phyloP scores from a whole-genome alignment of 1,140 invertebrate species.

The Streblospio benedicti region DNA sequence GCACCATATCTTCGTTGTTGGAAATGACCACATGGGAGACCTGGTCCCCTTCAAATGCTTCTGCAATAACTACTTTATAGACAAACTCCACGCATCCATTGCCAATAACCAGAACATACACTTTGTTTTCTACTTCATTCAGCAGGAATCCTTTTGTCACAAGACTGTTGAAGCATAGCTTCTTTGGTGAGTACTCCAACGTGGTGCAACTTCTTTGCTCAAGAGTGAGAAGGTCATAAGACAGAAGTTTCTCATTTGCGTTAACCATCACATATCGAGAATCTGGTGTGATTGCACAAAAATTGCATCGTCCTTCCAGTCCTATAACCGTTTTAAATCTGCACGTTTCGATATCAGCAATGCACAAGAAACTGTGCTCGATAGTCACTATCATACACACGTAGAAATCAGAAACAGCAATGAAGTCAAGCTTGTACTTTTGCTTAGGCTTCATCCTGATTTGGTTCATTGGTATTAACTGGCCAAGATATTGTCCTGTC shows the following conservation, averaged over 20 bases:
- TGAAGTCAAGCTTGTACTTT: conserved; percentile 30
- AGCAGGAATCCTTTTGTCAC: conserved; percentile 26
- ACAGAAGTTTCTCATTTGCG: conserved; percentile 30
- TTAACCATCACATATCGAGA: conserved; percentile 35
- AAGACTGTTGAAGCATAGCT: conserved; percentile 1
- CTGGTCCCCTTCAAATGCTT: conserved; percentile 26
- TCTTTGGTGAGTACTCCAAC: conserved; percentile 13
- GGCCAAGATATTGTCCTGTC: conserved; percentile 34
- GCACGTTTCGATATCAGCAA: conserved; percentile 30
- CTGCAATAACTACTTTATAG: conserved; percentile 31
- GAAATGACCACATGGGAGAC: conserved; percentile 28
- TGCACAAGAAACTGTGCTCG: conserved; percentile 36
- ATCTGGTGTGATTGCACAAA: conserved; percentile 36
- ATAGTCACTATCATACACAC: conserved; percentile 34
- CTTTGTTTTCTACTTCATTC: conserved; percentile 27
- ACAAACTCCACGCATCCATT: conserved; percentile 31
- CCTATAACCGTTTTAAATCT: conserved; percentile 33
- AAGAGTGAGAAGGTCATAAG: conserved; percentile 33
- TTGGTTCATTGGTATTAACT: conserved; percentile 40
- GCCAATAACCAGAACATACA: conserved; percentile 32
- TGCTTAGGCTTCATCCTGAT: conserved; percentile 31
- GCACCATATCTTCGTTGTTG: conserved; percentile 26
- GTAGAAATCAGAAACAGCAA: conserved; percentile 31
- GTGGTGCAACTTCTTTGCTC: conserved; percentile 29
- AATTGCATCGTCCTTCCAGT: conserved; percentile 30